A percentile compares a stretch with the other conserved stretches of the same genome.
These are phyloP conservation scores for Erpobdella octoculata DNA, from an alignment of 2,888 invertebrate genomes.

Conservation along the genomic window DNA sequence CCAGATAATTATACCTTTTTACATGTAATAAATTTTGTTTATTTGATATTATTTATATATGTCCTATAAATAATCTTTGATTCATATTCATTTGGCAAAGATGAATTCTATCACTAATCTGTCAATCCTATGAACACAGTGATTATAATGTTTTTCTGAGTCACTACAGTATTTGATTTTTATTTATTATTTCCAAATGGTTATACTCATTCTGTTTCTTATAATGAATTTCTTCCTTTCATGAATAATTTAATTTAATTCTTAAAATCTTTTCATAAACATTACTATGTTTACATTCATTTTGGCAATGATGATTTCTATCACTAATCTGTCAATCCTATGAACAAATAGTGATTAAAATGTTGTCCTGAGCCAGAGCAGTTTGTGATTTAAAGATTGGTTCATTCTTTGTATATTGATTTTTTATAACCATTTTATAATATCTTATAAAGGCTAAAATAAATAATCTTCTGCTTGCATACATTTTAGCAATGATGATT, in stretches of 20 bases:
- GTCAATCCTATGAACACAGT: slow-evolving; percentile 8
- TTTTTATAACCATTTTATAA: too few species aligned
- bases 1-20: too few species aligned
- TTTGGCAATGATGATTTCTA: neutral
- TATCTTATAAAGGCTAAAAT: too few species aligned
- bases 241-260: too few species aligned
- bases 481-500: neutral
- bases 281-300: neutral
- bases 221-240: too few species aligned
- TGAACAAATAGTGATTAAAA: slow-evolving; percentile 2
- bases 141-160: neutral
- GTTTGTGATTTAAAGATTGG: too few species aligned
- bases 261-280: too few species aligned
- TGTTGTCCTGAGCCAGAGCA: neutral
- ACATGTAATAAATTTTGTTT: neutral
- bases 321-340: slow-evolving; percentile 16
- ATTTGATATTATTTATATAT: neutral
- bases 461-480: too few species aligned
- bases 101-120: neutral
- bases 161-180: neutral
- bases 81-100: neutral
- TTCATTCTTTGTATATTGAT: too few species aligned
- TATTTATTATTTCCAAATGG: neutral
- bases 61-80: neutral
- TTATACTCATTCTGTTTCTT: neutral